Conservation (phyloP, 2,797 vertebrate genomes). For the Lacerta agilis region DNA sequence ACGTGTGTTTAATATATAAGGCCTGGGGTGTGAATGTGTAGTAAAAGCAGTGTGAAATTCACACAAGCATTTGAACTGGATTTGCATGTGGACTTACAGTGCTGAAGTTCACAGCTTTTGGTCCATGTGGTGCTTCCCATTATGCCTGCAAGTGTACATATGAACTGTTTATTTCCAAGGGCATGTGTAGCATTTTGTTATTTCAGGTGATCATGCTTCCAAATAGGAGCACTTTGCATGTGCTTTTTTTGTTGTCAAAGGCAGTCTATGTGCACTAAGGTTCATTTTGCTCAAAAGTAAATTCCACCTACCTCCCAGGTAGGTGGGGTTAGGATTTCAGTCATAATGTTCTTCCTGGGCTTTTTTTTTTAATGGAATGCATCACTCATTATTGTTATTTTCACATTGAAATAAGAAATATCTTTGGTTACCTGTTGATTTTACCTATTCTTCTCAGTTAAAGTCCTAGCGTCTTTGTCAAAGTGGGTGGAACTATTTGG, state of each 20-base stretch:
- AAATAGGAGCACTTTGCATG: neutral
- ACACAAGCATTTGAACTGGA: neutral
- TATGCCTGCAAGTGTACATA: neutral
- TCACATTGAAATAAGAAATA: too few relatives aligned
- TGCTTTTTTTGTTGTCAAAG: neutral
- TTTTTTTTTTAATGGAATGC: too few relatives aligned
- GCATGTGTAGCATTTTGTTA: neutral
- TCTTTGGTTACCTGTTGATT: too few relatives aligned
- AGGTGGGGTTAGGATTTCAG: too few relatives aligned
- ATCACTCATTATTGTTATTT: too few relatives aligned
- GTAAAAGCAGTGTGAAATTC: constrained; percentile 43
- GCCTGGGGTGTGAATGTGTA: constrained; percentile 14
- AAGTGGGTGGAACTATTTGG: too few relatives aligned
- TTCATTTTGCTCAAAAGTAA: too few relatives aligned
- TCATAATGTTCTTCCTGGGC: too few relatives aligned
- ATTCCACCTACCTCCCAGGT: too few relatives aligned
- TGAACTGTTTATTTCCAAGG: neutral
- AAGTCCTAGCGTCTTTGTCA: too few relatives aligned
- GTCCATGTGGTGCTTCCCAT: neutral
- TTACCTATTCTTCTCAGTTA: too few relatives aligned
- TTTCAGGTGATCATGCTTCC: neutral
- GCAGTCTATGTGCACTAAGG: too few relatives aligned
- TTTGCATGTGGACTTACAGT: neutral
- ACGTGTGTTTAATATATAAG: constrained; percentile 52
- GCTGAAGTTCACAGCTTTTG: neutral